Evolutionary conservation across 1,140 invertebrate genomes (phyloP).

Genomic region (Andrena cerasifolii): DNA sequence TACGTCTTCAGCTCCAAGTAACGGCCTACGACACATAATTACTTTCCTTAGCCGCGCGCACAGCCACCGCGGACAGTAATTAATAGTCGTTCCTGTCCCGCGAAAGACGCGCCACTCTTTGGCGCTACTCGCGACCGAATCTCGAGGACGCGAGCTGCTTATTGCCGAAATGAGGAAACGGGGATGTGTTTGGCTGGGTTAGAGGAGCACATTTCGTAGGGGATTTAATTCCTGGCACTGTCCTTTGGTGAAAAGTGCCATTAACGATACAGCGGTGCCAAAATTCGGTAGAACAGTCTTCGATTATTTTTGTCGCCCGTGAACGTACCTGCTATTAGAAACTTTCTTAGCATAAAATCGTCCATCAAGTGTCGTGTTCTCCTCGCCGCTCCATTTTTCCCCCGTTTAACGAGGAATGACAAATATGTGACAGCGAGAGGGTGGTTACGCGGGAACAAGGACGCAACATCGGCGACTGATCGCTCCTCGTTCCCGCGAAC

Average conservation of each 20-base stretch:
- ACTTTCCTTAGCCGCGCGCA: constrained; percentile 65
- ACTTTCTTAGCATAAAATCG: not conserved
- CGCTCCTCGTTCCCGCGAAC: not conserved
- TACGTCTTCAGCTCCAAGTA: constrained; percentile 70
- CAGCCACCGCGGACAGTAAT: constrained; percentile 47
- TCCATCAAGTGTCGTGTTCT: too few relatives aligned
- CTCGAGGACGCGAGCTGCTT: not conserved
- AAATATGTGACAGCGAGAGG: too few relatives aligned
- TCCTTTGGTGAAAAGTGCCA: too few relatives aligned
- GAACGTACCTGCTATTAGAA: too few relatives aligned
- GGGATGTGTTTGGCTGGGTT: too few relatives aligned
- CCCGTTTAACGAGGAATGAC: too few relatives aligned
- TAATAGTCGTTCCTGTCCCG: constrained; percentile 48
- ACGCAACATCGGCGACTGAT: not conserved
- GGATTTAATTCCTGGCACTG: too few relatives aligned
- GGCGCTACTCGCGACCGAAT: constrained; percentile 22
- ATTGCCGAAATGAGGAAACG: not conserved
- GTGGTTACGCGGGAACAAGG: not conserved
- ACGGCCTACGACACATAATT: constrained; percentile 77
- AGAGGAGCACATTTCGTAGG: not conserved
- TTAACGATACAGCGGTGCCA: too few relatives aligned
- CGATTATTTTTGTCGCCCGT: constrained; percentile 13
- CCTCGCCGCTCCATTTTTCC: too few relatives aligned
- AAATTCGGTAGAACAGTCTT: not conserved
- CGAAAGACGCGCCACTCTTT: constrained; percentile 28